Base-by-base conservation (phyloP, 1,140 invertebrate species). In the Bombus difficillimus region DNA sequence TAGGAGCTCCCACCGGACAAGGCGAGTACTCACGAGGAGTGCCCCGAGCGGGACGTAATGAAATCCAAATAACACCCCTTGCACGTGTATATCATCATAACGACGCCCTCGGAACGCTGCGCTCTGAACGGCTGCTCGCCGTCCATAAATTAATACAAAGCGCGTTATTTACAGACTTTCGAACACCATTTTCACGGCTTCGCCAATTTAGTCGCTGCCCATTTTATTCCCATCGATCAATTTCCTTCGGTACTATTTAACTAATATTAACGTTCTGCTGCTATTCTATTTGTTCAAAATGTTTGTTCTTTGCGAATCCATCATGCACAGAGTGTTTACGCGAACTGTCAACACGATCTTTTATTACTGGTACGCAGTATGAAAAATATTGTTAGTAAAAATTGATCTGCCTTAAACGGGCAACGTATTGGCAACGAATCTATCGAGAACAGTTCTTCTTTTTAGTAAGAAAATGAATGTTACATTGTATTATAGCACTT, bases 91-190 rank as follows among this genome's bases (percentile, higher is more conserved):
- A 91, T 91, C 90, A 91, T 90, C 86, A 72, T 91, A 91, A 91
- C 85, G 88, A 91, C 85, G 86, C 86, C 82, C 81, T 77, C 81
- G 88, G 82, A 88, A 83, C 86, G 85, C 80, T 73, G 84, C 86
- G 69, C 82, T 77, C 76, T 79, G 73, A 66, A 72, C 81, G 83
- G 74, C 81, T 77, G 84, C 73, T 86, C 81, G 80, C 47, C 81
- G 82, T 73, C 83, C 88, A 91, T 91, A 91, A 91, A 91, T 91
- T 91, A 91, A 91, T 90, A 85, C 85, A 83, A 88, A 90, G 88
- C 86, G 85, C 86, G 83, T 91, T 91, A 91, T 91, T 91, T 91
- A 91, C 88, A 89, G 85, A 83, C 86, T 86, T 86, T 78, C 84
- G 71, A 86, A 85, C 76, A 69, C 43, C 84, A 73, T 83, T 80